Base-by-base conservation (phyloP, 92 coral and sea anemone species). In the Phenganax stokvisi region DNA sequence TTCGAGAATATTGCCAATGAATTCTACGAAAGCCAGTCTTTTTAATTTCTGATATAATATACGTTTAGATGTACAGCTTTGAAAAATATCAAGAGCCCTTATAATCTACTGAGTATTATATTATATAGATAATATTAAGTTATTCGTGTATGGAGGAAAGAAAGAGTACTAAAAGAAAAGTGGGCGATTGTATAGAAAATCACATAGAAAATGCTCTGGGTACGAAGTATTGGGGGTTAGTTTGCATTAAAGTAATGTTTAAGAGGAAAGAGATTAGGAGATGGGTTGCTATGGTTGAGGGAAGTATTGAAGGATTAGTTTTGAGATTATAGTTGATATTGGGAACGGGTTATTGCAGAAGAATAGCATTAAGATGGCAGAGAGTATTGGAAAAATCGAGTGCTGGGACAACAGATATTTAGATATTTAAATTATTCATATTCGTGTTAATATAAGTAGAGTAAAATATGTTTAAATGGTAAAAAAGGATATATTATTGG, bases 361-460 rank as follows among this genome's bases (percentile, higher is more conserved):
- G 37, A 8, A 9, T 7, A 51, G 72, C 20, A 4, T 29, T 28
- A 67, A 10, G 72, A 3, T 59, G 65, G 16, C 6, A 59, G 5
- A 12, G 12, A 15, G 17, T 12, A 15, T 68, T 68, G 31, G 47
- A 29, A 30, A 68, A 30, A 68, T 68, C 72, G 54, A 37, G 25
- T 37, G 2, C 47, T 37, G 25, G 67, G 13, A 28, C 67, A n/a
- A 51, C 73, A 10, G 20, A 68, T 30, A 37, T 1, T 28, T 68
- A 68, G 73, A 30, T 68, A 68, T 68, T 68, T 68, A 68, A 68
- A 37, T 30, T 68, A 68, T 68, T 68, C 73, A 68, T 68, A 68
- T 68, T 68, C 47, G 5, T 37, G 47, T 37, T 37, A 37, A 37
- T 37, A 37, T 37, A 37, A 37, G 47, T 37, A 37, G 8, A 28